Base-by-base conservation (phyloP, 2,113 vertebrate genomes). In the Gavia stellata region DNA sequence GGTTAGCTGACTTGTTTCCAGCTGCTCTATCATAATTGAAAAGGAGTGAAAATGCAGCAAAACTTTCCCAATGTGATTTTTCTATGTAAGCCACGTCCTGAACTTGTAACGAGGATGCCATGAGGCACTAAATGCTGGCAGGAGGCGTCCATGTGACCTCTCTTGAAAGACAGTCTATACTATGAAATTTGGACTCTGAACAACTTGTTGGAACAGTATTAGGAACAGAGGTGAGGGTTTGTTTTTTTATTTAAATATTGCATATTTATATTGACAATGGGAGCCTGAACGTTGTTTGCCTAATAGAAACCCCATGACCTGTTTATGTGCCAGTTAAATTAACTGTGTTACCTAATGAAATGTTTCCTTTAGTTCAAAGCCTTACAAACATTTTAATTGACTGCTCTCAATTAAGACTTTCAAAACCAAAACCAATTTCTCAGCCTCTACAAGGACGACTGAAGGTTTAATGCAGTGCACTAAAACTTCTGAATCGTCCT, bases 341-440 rank as follows among this genome's bases (percentile, higher is more conserved):
- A 72, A 96, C 63, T 78, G 44, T 90, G 52, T 91, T 92, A 86
- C 84, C 81, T 90, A 94, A 92, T 88, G n/a, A 96, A 94, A 96
- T 59, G 71, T 78, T 96, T 95, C 89, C 73, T 87, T 88, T 66
- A 63, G n/a, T 88, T 91, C 59, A 92, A n/a, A 91, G 82, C 55
- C 53, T 82, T 73, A 75, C 55, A 88, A 91, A 91, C 67, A 70
- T 50, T 95, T 93, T 74, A 92, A 94, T 87, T 0, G 8, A 92
- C 74, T 3, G 5, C 55, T 88, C 74, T 90, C 95, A 90, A 95
- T 96, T 89, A 94, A 80, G 82, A 78, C 58, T 93, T 81, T 73
- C 42, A 82, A 73, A 95, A 95, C 0, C 34, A 94, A 91, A 92
- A 83, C 0, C 74, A 88, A 73, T 44, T 83, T 83, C 78, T 88